Percentiles rank a stretch among this genome's conserved stretches.
Evolutionary conservation across 2,113 vertebrate species (phyloP).

Genomic region (Tautogolabrus adspersus): DNA sequence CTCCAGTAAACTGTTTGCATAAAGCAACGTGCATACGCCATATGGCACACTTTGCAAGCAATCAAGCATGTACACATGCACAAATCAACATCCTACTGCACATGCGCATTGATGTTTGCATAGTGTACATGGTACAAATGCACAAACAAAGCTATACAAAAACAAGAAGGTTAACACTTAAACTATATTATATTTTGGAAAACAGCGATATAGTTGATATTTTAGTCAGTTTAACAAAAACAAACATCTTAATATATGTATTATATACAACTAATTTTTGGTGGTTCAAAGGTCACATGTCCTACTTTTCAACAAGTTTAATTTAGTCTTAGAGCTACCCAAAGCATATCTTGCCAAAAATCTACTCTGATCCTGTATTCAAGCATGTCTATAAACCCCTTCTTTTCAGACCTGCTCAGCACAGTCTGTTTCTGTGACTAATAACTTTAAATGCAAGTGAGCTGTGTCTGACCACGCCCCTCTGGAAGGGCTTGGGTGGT

Average conservation of each 20-base stretch:
- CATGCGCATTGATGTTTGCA: conserved; percentile 21
- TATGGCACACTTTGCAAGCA: conserved; percentile 47
- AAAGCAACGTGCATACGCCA: conserved; percentile 13
- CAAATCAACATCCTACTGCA: conserved; percentile 2
- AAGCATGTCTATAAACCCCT: too few species aligned
- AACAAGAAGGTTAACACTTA: conserved; percentile 14
- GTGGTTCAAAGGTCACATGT: too few species aligned
- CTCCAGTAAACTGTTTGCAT: conserved; percentile 6
- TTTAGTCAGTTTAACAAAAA: neutral
- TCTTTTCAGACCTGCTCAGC: too few species aligned
- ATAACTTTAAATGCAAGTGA: too few species aligned
- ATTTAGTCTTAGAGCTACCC: too few species aligned
- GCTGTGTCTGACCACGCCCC: too few species aligned
- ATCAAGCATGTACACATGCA: conserved; percentile 51
- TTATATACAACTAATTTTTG: too few species aligned
- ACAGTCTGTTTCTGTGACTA: too few species aligned
- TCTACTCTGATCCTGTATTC: too few species aligned
- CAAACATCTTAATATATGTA: neutral
- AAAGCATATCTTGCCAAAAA: too few species aligned
- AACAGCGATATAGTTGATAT: neutral
- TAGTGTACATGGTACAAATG: neutral
- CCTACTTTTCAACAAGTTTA: too few species aligned
- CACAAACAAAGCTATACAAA: conserved; percentile 9
- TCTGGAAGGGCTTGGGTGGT: too few species aligned
- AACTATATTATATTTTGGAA: conserved; percentile 3